A percentile compares a stretch with the other conserved stretches of the same genome.
These are phyloP conservation scores for Poecile montanus DNA, from an alignment of 2,797 vertebrate genomes.

Conservation along the genomic window DNA sequence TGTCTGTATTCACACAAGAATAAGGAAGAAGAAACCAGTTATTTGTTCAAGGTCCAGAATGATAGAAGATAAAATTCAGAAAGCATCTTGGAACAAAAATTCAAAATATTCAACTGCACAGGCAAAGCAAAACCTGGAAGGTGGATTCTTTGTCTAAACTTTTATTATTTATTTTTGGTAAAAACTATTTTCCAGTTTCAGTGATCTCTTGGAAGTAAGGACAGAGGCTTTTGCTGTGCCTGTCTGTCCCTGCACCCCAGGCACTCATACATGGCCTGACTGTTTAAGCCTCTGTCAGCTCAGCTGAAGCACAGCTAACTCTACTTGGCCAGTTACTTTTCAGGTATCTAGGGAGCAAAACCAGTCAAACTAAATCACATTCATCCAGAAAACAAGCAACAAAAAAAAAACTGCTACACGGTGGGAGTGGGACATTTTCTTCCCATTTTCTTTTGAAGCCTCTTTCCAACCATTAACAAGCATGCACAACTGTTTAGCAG, in stretches of 20 bases:
- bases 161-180: neutral
- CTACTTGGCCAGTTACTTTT: neutral
- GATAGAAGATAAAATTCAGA: neutral
- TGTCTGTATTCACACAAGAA: neutral
- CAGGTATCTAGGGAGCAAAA: neutral
- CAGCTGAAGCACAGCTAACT: neutral
- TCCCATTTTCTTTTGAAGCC: neutral
- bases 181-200: neutral
- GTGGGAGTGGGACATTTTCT: neutral
- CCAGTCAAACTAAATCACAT: neutral
- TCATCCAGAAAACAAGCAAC: neutral
- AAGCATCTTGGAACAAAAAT: neutral
- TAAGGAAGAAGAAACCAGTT: neutral
- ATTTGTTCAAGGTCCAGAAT: neutral
- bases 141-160: neutral
- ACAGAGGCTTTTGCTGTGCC: neutral
- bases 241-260: neutral
- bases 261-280: neutral
- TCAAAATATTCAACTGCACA: neutral
- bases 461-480: neutral
- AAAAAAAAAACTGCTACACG: neutral
- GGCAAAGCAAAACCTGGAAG: neutral
- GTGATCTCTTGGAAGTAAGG: neutral
- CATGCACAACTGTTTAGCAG: neutral
- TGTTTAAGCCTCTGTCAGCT: neutral